Percentiles rank a stretch among this genome's conserved stretches.
Conservation (phyloP, 2,113 vertebrate species). For the Amblyornis subalaris region DNA sequence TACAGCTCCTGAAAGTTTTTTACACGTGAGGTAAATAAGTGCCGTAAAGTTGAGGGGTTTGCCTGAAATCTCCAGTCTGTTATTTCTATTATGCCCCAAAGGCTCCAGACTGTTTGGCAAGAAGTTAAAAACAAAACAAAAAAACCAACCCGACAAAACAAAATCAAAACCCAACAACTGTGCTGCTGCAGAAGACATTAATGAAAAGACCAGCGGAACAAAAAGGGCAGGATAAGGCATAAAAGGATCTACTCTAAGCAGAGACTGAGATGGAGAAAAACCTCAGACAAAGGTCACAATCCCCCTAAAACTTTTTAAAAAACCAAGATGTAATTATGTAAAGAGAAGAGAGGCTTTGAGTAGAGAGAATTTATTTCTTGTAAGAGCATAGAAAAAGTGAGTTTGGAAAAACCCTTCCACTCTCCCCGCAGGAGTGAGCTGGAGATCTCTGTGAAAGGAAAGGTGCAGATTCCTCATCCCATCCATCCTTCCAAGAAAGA, state of each 20-base stretch:
- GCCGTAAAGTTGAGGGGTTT: background rate
- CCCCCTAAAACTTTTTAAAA: background rate
- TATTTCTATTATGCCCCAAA: background rate
- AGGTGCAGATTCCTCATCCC: background rate
- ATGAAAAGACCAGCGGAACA: background rate
- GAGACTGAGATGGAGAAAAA: background rate
- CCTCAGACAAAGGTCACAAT: background rate
- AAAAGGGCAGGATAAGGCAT: background rate
- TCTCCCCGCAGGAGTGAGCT: background rate
- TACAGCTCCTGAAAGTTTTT: background rate
- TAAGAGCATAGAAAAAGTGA: background rate
- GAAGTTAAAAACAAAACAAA: background rate
- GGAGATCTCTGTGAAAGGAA: background rate
- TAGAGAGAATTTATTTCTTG: background rate
- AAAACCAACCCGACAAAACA: background rate
- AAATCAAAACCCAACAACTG: background rate
- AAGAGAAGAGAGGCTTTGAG: background rate
- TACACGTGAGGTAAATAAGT: background rate
- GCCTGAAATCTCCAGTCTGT: background rate
- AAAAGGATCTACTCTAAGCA: background rate
- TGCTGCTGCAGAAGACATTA: background rate
- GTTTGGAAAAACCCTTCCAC: background rate
- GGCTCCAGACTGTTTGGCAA: background rate
- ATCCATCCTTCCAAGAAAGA: fast-evolving
- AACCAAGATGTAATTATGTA: background rate